Evolutionary conservation across 2,888 invertebrate genomes (phyloP).

Genomic region (Euzophera pinguis): DNA sequence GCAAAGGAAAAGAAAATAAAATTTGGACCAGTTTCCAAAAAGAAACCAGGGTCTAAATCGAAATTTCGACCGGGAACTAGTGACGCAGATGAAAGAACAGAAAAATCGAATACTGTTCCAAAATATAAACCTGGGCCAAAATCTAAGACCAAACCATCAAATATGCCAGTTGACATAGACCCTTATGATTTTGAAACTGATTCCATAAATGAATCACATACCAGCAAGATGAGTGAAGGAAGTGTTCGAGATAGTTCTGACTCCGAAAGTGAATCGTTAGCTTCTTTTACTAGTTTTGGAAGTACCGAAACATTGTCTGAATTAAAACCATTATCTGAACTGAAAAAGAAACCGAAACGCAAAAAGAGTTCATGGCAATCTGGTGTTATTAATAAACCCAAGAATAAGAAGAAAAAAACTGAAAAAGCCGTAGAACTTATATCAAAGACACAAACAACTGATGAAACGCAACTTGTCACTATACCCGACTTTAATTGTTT

Average conservation of each 20-base stretch:
- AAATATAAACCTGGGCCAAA: slow-evolving; percentile 49
- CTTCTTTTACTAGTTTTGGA: slow-evolving; percentile 50
- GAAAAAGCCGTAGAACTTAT: slow-evolving; percentile 26
- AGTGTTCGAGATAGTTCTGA: slow-evolving; percentile 38
- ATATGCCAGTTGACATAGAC: slow-evolving; percentile 33
- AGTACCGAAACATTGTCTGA: slow-evolving; percentile 49
- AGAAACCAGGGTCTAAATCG: slow-evolving; percentile 42
- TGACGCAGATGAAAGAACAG: slow-evolving; percentile 19
- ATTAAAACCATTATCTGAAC: slow-evolving; percentile 32
- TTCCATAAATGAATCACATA: slow-evolving; percentile 43
- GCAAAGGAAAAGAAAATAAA: not conserved
- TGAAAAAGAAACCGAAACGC: slow-evolving; percentile 53
- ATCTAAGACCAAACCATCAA: slow-evolving; percentile 46
- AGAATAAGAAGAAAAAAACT: slow-evolving; percentile 50
- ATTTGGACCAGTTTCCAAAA: slow-evolving; percentile 31
- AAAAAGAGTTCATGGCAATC: slow-evolving; percentile 55
- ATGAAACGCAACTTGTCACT: slow-evolving; percentile 13
- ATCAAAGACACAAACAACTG: slow-evolving; percentile 12
- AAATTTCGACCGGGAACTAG: slow-evolving; percentile 25
- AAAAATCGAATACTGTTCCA: slow-evolving; percentile 20
- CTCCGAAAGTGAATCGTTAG: slow-evolving; percentile 52
- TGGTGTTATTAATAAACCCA: slow-evolving; percentile 58
- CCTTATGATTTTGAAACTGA: slow-evolving; percentile 63
- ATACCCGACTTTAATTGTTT: slow-evolving; percentile 51
- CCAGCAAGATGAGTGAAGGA: slow-evolving; percentile 38